These are phyloP conservation scores for Halichoerus grypus DNA, from an alignment of 2,113 vertebrate species.

Conservation along the genomic window DNA sequence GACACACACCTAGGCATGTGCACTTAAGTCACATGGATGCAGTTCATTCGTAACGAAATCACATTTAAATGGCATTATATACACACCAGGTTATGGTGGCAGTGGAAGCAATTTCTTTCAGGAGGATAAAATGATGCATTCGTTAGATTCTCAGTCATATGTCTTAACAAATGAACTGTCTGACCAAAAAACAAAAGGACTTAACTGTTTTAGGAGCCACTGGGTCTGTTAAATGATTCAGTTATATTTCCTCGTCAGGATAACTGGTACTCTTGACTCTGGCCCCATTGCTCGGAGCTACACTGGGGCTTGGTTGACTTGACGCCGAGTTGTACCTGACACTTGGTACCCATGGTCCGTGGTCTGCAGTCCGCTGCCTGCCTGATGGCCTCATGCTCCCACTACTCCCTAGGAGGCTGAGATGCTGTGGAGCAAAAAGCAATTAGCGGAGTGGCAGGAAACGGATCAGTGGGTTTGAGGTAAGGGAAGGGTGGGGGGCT, in stretches of 20 bases:
- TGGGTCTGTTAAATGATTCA: not conserved
- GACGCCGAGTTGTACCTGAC: not conserved
- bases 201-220: not conserved
- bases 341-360: not conserved
- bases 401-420: not conserved
- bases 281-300: not conserved
- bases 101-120: not conserved
- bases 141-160: not conserved
- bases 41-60: not conserved
- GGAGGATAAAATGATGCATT: not conserved
- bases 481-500: fast-evolving
- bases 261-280: not conserved
- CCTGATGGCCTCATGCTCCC: not conserved
- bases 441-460: not conserved
- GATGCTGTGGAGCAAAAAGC: not conserved
- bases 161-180: slow-evolving; percentile 43
- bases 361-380: not conserved
- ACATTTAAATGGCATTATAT: not conserved
- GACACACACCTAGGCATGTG: not conserved
- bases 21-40: not conserved
- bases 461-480: not conserved
- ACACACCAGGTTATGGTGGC: not conserved
- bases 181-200: not conserved
- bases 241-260: not conserved
- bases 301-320: not conserved